Evolutionary conservation across 2,797 vertebrate species (phyloP), one percentile per base, ranked within the genome.

Genomic region (Protonibea diacanthus): DNA sequence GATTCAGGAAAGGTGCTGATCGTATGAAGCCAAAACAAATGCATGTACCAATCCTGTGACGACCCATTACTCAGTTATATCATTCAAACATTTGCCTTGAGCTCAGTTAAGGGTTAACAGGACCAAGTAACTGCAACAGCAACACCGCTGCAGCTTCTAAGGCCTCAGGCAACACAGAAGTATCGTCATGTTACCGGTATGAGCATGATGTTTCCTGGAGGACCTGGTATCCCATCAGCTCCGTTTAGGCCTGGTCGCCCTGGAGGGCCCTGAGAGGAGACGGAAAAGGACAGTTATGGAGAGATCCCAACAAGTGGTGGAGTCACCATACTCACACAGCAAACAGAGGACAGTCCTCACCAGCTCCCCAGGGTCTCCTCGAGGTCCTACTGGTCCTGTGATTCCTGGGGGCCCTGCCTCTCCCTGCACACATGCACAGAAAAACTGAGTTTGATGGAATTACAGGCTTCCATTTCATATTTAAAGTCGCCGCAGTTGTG

Each of bases 131-230:
- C 76, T 81, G 29, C 42, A 21, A 45, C 18, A 83, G 74, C 78
- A 80, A 66, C 70, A 66, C 44, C 14, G 57, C 64, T 64, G 71
- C 61, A 68, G 67, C 58, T 44, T 52, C 11, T 7, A 33, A 60
- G 15, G 76, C 86, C 65, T 70, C 11, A 18, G 71, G 81, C 69
- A 64, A 42, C 20, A 14, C 53, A 76, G 44, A 52, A 20, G 40
- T 56, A 7, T 66, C 59, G 17, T 57, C 23, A 57, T 29, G 65
- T 91, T 92, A 99, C 98, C 67, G 98, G 98, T 81, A 99, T 83
- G 95, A 99, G 96, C 18, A 99, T 93, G 94, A 99, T 96, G 20
- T 97, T 99, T 76, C 98, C 98, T 2, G 98, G 97, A 4, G 97
- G 97, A 63, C 98, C 98, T 0, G 96, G 97, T 78, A 98, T 95